These are phyloP conservation scores for Cantharis nigra DNA, from an alignment of 2,888 invertebrate genomes.

Conservation along the genomic window DNA sequence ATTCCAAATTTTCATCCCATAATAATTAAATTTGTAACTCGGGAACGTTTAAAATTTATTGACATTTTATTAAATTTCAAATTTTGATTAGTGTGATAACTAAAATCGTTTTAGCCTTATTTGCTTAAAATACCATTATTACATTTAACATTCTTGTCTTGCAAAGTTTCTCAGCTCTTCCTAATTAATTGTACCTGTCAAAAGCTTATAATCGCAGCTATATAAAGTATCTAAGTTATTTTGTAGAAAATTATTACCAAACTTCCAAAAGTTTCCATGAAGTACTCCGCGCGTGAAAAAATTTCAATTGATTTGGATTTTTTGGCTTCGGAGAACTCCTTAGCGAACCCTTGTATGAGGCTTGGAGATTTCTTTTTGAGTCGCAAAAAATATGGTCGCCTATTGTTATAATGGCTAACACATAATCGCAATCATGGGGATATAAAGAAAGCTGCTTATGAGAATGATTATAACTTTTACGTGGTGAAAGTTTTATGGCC, in stretches of 20 bases:
- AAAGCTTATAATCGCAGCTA: constrained; percentile 39
- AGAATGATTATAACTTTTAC: neutral
- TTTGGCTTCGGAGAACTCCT: neutral
- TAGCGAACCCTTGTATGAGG: neutral
- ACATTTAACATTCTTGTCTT: constrained; percentile 18
- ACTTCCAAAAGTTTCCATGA: neutral
- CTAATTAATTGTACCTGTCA: constrained; percentile 42
- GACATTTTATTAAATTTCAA: neutral
- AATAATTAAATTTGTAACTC: neutral
- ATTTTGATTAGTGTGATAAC: neutral
- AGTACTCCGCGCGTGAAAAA: neutral
- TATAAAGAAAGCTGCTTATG: neutral
- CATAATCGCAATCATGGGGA: neutral
- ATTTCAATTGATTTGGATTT: neutral
- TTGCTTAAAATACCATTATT: constrained; percentile 20
- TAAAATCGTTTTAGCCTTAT: constrained; percentile 7
- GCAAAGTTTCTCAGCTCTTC: constrained; percentile 20
- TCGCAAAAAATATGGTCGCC: neutral
- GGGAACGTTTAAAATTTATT: neutral
- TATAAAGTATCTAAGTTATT: constrained; percentile 28
- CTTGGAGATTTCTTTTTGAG: neutral
- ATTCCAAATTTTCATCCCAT: neutral
- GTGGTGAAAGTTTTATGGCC: neutral
- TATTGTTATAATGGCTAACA: neutral
- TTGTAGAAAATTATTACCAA: constrained; percentile 32